These are phyloP conservation scores for Acanthacorydalis orientalis DNA, from an alignment of 2,888 invertebrate species.

Conservation along the genomic window DNA sequence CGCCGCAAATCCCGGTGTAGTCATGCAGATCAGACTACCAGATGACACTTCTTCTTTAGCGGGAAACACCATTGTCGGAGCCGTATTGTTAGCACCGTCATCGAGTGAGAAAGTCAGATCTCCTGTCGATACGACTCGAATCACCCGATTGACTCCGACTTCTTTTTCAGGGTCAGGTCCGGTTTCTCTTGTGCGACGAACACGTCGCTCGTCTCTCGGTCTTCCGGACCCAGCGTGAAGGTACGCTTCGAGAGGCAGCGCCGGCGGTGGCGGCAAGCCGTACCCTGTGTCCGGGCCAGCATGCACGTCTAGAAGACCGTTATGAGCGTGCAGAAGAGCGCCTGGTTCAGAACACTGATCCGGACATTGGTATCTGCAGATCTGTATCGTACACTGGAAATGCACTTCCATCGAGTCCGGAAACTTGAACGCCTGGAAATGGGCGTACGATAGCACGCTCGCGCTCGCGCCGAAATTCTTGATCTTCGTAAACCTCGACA, in stretches of 20 bases:
- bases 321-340: slow-evolving; percentile 15
- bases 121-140: slow-evolving; percentile 81
- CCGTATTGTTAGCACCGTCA: slow-evolving; percentile 39
- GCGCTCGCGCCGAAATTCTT: slow-evolving; percentile 90
- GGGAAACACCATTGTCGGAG: slow-evolving; percentile 53
- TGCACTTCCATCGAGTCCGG: slow-evolving; percentile 94
- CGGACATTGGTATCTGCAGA: slow-evolving; percentile 83
- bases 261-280: slow-evolving; percentile 48
- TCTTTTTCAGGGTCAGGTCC: slow-evolving; percentile 50
- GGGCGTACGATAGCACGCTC: slow-evolving; percentile 78
- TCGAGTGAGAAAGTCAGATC: slow-evolving; percentile 74
- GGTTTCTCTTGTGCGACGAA: slow-evolving; percentile 44
- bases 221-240: slow-evolving; percentile 43
- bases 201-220: slow-evolving; percentile 55
- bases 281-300: slow-evolving; percentile 43
- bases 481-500: slow-evolving; percentile 87
- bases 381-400: slow-evolving; percentile 89
- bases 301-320: slow-evolving; percentile 33
- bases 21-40: slow-evolving; percentile 70
- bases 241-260: slow-evolving; percentile 42
- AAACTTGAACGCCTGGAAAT: slow-evolving; percentile 91
- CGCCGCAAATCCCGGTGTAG: slow-evolving; percentile 82
- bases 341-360: slow-evolving; percentile 68
- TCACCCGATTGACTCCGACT: slow-evolving; percentile 77
- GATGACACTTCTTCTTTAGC: slow-evolving; percentile 34